Evolutionary conservation across 1,140 invertebrate species (phyloP).

Genomic region (Trissolcus basalis): DNA sequence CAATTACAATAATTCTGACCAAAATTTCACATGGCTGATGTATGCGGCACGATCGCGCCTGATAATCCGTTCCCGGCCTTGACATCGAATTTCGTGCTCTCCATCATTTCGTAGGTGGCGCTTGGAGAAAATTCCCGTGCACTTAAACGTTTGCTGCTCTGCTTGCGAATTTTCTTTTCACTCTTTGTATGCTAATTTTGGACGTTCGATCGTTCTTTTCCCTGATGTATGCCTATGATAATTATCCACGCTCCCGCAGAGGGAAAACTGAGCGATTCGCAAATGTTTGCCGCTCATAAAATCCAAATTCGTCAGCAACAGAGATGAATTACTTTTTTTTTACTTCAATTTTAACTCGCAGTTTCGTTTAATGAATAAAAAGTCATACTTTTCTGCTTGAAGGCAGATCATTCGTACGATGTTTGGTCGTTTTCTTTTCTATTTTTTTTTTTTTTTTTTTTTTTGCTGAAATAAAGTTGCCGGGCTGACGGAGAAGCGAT

Average conservation of each 20-base stretch:
- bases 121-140: constrained; percentile 4
- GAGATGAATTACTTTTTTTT: not conserved
- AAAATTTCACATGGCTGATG: constrained; percentile 25
- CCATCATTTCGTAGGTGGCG: constrained; percentile 18
- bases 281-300: no score
- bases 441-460: constrained; percentile 4
- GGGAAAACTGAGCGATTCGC: no score
- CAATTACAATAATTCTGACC: constrained; percentile 35
- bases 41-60: constrained; percentile 20
- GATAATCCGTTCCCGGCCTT: constrained; percentile 41
- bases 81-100: constrained; percentile 32
- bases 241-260: constrained; percentile 9
- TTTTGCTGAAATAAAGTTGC: constrained; percentile 12
- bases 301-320: no score
- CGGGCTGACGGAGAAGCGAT: constrained; percentile 41
- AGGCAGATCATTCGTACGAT: not conserved
- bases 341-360: no score
- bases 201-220: constrained; percentile 14
- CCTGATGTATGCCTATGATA: constrained; percentile 47
- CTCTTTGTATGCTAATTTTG: constrained; percentile 54
- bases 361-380: constrained; percentile 5
- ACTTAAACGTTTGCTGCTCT: constrained; percentile 24
- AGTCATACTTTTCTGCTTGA: constrained; percentile 17
- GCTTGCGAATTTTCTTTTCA: constrained; percentile 40
- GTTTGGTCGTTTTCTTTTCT: no score